Base-by-base conservation (phyloP, 2,888 invertebrate genomes). In the Epirrhoe alternata region DNA sequence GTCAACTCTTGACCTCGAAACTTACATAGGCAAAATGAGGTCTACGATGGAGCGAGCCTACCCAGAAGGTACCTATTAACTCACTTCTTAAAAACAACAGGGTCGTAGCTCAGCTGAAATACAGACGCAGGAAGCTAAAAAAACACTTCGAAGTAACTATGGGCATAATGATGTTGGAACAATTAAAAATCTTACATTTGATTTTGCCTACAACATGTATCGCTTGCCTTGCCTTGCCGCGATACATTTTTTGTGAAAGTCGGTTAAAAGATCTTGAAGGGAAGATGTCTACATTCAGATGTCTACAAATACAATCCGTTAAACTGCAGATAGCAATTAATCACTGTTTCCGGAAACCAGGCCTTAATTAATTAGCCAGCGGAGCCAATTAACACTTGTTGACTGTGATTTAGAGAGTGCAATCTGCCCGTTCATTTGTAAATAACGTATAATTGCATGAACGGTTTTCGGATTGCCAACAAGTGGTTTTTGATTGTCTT, bases 301-400 rank as follows among this genome's bases (percentile, higher is more conserved):
- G 6, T 17, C 62, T 3, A 51, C 12, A 64, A 65, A 67, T 53
- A 35, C 51, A 68, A 71, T 66, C 59, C 64, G 65, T 54, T 71
- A 55, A 61, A 68, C 35, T 61, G 59, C 63, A 62, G 61, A 61
- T 60, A 12, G 64, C 68, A 60, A 69, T 73, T 67, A 66, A 73
- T 71, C 73, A 66, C 54, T 16, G 68, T 70, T 69, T 69, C 73
- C 71, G 69, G 66, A 51, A 67, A 64, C 55, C 49, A 60, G 35
- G 64, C 59, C 61, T 67, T 70, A 64, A 71, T 69, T 69, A 71
- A 71, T 71, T 65, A 70, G 61, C 65, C 61, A 61, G 65, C 49
- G 38, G 14, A 30, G 61, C 31, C 67, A 69, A 72, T 72, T 72
- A 74, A 66, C 74, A 72, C 70, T 68, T 70, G 74, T 74, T 74